These are phyloP conservation scores for Steatornis caripensis DNA, from an alignment of 2,113 vertebrate genomes.

Conservation along the genomic window DNA sequence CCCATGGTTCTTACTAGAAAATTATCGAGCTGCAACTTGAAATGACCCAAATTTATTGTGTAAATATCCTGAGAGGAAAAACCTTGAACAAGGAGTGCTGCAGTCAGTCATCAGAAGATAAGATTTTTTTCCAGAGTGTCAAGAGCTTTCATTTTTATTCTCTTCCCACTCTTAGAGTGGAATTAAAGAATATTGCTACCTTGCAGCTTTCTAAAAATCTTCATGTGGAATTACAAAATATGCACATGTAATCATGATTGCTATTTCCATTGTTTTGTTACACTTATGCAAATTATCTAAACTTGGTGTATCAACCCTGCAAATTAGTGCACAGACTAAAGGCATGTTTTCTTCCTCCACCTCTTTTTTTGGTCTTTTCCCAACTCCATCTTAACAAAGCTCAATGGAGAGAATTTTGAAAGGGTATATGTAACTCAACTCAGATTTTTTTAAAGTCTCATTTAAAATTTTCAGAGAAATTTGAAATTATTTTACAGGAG, in stretches of 20 bases:
- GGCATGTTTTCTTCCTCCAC: not conserved
- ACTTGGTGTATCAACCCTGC: not conserved
- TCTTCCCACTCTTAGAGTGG: not conserved
- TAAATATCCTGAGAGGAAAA: not conserved
- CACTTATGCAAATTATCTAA: not conserved
- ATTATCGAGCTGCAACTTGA: not conserved
- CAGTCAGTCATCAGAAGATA: not conserved
- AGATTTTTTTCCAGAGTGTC: not conserved
- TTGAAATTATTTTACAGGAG: not conserved
- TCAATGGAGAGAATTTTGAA: not conserved
- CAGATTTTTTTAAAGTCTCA: not conserved
- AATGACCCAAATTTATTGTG: slow-evolving; percentile 27
- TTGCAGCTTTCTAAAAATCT: not conserved
- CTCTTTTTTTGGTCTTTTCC: not conserved
- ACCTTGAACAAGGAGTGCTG: not conserved
- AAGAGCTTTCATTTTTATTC: not conserved
- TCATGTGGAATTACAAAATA: not conserved
- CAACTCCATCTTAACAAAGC: not conserved
- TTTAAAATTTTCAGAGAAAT: not conserved
- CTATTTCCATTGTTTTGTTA: not conserved
- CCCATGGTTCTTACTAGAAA: not conserved
- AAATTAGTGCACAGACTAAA: not conserved
- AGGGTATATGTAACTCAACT: not conserved
- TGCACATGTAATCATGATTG: not conserved
- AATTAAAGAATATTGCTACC: not conserved